These are phyloP conservation scores for Hydropsyche tenuis DNA, from an alignment of 1,140 invertebrate genomes.

Conservation along the genomic window DNA sequence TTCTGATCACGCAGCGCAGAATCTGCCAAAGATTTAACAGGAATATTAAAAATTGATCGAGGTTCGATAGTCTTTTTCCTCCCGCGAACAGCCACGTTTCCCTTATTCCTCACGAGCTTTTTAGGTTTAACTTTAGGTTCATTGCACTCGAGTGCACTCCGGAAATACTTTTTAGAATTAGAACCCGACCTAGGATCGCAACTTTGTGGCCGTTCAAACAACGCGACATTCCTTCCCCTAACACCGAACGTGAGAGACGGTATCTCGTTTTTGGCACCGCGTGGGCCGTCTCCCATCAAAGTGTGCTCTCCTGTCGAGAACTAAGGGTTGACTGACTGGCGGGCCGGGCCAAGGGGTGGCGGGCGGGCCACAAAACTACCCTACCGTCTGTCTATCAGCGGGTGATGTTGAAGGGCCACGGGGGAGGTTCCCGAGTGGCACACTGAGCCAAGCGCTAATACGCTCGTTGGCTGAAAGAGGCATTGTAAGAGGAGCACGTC, in stretches of 20 bases:
- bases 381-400: neutral
- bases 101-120: constrained; percentile 46
- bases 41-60: constrained; percentile 40
- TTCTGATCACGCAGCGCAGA: neutral
- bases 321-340: constrained; percentile 21
- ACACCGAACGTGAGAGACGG: constrained; percentile 9
- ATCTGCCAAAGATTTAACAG: constrained; percentile 49
- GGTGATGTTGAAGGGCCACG: neutral
- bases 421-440: constrained; percentile 28
- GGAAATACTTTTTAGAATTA: constrained; percentile 28
- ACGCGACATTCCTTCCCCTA: constrained; percentile 30
- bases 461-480: neutral
- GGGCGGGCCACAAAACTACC: neutral
- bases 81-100: constrained; percentile 53
- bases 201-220: constrained; percentile 29
- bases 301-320: constrained; percentile 13
- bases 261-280: neutral
- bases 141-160: constrained; percentile 45
- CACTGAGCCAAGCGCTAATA: constrained; percentile 10
- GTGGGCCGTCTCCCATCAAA: constrained; percentile 27
- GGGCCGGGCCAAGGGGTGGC: neutral
- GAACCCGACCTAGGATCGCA: neutral
- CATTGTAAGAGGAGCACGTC: neutral
- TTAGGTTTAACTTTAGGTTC: neutral
- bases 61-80: constrained; percentile 52